Percentiles rank a stretch among this genome's conserved stretches.
These are phyloP conservation scores for Trogon surrucura DNA, from an alignment of 2,113 vertebrate genomes.

Conservation along the genomic window DNA sequence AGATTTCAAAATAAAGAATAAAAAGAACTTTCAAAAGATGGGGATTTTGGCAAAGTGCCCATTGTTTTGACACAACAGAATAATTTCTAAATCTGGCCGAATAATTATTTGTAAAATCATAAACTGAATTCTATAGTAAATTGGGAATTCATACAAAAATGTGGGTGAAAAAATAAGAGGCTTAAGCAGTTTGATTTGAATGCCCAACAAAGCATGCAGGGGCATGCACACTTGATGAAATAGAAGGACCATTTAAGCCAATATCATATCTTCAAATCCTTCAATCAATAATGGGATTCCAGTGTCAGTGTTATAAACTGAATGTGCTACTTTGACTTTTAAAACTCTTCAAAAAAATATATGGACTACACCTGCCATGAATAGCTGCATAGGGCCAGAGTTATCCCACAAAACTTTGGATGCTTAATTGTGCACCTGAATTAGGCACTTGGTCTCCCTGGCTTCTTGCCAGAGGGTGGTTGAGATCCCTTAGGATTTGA, in stretches of 20 bases:
- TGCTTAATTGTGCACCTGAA: not conserved
- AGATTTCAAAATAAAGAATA: conserved; percentile 16
- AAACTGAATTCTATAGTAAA: not conserved
- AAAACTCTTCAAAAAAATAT: fast-evolving
- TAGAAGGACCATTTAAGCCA: not conserved
- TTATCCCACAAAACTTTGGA: not conserved
- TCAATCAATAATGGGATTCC: not conserved
- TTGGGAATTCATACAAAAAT: not conserved
- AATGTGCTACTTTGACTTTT: not conserved
- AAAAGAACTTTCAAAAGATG: not conserved
- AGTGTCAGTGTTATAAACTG: not conserved
- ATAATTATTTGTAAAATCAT: conserved; percentile 15
- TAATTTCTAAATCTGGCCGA: conserved; percentile 6
- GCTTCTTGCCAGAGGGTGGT: not conserved
- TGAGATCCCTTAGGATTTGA: not conserved
- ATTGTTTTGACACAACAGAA: conserved; percentile 26
- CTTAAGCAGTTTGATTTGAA: not conserved
- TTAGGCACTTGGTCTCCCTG: not conserved
- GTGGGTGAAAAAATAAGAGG: not conserved
- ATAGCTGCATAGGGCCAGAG: not conserved
- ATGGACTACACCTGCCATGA: not conserved
- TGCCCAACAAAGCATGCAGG: not conserved
- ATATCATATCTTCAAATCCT: not conserved
- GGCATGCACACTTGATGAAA: not conserved
- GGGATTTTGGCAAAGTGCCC: not conserved